These are phyloP conservation scores for Scelioninae gen. 1 DNA, from an alignment of 2,888 invertebrate species.

Conservation along the genomic window DNA sequence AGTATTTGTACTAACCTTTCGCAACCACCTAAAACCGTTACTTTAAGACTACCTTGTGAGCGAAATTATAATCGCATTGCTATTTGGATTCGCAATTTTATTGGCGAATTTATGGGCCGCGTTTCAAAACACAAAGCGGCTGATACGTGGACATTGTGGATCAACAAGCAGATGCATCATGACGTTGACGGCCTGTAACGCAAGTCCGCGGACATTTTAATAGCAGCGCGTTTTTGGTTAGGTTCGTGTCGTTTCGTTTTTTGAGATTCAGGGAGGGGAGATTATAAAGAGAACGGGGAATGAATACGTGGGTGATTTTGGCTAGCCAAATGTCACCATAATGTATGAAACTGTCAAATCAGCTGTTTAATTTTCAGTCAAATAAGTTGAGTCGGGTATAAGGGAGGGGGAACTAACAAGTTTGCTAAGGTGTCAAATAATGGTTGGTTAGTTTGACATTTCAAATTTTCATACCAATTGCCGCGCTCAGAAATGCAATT, in stretches of 20 bases:
- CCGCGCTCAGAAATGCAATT: too few species aligned
- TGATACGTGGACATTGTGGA: slow-evolving; percentile 79
- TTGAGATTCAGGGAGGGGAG: too few species aligned
- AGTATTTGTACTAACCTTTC: neutral
- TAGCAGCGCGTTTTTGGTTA: slow-evolving; percentile 45
- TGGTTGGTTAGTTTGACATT: slow-evolving; percentile 51
- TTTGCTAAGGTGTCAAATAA: slow-evolving; percentile 53
- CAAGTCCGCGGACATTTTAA: slow-evolving; percentile 44
- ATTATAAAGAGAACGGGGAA: neutral
- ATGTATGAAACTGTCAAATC: slow-evolving; percentile 40
- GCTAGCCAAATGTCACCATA: slow-evolving; percentile 1
- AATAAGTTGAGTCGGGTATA: neutral
- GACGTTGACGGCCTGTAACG: slow-evolving; percentile 41
- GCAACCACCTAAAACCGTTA: neutral
- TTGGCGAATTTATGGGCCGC: slow-evolving; percentile 26
- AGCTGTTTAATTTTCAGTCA: slow-evolving; percentile 63
- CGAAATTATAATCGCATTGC: slow-evolving; percentile 4
- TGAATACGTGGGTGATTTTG: slow-evolving; percentile 13
- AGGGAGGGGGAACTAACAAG: slow-evolving; percentile 17
- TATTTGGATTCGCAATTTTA: slow-evolving; percentile 35
- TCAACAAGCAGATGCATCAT: slow-evolving; percentile 48
- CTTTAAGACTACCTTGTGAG: neutral
- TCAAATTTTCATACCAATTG: too few species aligned
- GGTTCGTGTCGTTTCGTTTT: slow-evolving; percentile 10
- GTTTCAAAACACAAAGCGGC: slow-evolving; percentile 53